Percentiles rank a stretch among this genome's conserved stretches.
These are phyloP conservation scores for Actinostola sp. DNA, from an alignment of 92 coral and sea anemone species.

Conservation along the genomic window DNA sequence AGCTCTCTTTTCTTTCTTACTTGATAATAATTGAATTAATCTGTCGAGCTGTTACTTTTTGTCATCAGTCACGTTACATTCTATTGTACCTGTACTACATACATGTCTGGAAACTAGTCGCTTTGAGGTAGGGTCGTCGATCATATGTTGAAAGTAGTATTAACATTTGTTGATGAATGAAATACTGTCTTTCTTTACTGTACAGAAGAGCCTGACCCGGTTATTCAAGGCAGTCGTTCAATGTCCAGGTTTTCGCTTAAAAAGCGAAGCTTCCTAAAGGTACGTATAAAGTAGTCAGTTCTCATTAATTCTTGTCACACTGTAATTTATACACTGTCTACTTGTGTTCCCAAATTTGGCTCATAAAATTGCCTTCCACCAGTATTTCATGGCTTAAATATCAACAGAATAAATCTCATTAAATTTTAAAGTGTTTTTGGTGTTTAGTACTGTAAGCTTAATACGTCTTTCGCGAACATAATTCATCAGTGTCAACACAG, in stretches of 20 bases:
- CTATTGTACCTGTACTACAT: no score
- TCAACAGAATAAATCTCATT: not conserved
- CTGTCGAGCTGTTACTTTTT: no score
- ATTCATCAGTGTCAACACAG: not conserved
- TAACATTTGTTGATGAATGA: not conserved
- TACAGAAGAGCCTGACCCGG: slow-evolving; percentile 9
- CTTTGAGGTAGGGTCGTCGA: no score
- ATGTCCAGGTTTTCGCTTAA: slow-evolving; percentile 38
- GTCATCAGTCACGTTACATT: no score
- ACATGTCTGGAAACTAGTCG: no score
- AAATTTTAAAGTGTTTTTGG: not conserved
- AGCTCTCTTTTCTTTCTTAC: no score
- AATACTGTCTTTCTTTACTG: no score
- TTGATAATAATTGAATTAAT: no score
- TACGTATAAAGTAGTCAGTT: slow-evolving; percentile 3
- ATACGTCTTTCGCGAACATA: not conserved
- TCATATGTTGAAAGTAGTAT: not conserved
- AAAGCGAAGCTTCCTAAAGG: slow-evolving; percentile 31
- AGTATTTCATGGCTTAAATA: not conserved
- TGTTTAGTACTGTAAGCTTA: not conserved
- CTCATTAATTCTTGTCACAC: not conserved
- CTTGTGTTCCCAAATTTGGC: not conserved
- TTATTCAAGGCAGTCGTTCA: slow-evolving; percentile 19
- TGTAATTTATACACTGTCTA: not conserved
- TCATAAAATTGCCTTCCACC: not conserved